These are phyloP conservation scores for Ptychoptera albimana DNA, from an alignment of 2,888 invertebrate genomes.

Conservation along the genomic window DNA sequence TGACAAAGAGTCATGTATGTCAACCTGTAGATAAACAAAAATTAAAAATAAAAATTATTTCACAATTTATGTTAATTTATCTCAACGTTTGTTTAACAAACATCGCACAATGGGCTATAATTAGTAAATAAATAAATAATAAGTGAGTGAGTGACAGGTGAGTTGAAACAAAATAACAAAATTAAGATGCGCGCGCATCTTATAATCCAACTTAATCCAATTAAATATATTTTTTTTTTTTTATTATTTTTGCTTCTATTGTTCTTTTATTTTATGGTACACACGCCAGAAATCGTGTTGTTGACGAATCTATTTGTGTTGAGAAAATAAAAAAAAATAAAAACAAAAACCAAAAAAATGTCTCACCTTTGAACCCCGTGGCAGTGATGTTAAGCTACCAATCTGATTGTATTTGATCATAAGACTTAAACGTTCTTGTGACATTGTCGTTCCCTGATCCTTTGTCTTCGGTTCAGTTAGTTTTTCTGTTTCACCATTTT, in stretches of 20 bases:
- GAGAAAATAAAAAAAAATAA: too few species aligned
- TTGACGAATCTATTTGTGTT: not conserved
- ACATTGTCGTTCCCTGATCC: conserved; percentile 54
- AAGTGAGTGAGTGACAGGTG: not conserved
- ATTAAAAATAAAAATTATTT: too few species aligned
- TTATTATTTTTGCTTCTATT: too few species aligned
- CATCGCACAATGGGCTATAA: too few species aligned
- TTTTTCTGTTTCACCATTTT: conserved; percentile 46
- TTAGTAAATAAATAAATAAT: too few species aligned
- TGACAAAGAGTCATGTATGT: conserved; percentile 30
- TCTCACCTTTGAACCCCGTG: conserved; percentile 43
- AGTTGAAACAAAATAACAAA: too few species aligned
- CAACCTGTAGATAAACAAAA: conserved; percentile 23
- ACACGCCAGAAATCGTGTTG: too few species aligned
- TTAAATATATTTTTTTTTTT: too few species aligned
- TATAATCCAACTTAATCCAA: too few species aligned
- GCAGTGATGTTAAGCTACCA: conserved; percentile 55
- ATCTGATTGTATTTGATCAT: conserved; percentile 62
- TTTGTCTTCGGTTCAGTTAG: conserved; percentile 48
- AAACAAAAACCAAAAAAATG: too few species aligned
- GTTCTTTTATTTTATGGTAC: too few species aligned
- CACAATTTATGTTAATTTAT: not conserved
- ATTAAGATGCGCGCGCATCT: not conserved
- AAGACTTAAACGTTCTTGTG: conserved; percentile 52
- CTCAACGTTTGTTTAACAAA: too few species aligned